Evolutionary conservation across 1,140 invertebrate genomes (phyloP), one percentile per base, ranked within the genome.

Genomic region (Ganaspis sp.): DNA sequence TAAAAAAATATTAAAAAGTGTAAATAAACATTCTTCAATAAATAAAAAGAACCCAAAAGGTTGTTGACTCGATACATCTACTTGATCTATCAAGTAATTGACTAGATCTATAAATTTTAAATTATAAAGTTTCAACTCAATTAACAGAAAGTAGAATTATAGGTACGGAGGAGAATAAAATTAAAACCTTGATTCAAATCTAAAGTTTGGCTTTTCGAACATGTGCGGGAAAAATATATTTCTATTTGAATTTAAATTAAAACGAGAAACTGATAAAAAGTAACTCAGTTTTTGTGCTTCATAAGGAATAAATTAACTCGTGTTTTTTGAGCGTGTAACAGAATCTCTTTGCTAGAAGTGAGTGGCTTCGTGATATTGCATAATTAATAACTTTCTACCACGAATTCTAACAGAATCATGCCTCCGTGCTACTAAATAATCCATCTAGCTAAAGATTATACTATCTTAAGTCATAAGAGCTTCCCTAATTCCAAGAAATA

Each of bases 331-430:
- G 23, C 15, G 23, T 12, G 9, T 26, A 64, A 64, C 26, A 64
- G 12, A 64, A 12, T 26, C 54, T 64, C 54, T 64, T 64, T 64
- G 54, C 9, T 15, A 23, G 23, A 15, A 26, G 4, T 11, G 23
- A 64, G 58, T 29, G 26, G 23, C 12, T 64, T 64, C 58, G 58
- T 64, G 58, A 64, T 64, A 64, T 64, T 64, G 58, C 58, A 64
- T 64, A 64, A 4, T 64, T 64, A 64, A 64, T 64, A 64, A 64
- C 26, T 29, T 26, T 64, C 12, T 29, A 26, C 9, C 58, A 29
- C 11, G 58, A 64, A 64, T 64, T 64, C 58, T 64, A 64, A 64
- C 9, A 64, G 21, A 64, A 64, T 29, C 23, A 34, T 64, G 23
- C 23, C 12, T 64, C 23, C 12, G 23, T 49, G 45, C 58, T 64